Percentiles rank a stretch among this genome's conserved stretches.
Conservation (phyloP, 2,797 vertebrate genomes). For the Macropus fuliginosus region DNA sequence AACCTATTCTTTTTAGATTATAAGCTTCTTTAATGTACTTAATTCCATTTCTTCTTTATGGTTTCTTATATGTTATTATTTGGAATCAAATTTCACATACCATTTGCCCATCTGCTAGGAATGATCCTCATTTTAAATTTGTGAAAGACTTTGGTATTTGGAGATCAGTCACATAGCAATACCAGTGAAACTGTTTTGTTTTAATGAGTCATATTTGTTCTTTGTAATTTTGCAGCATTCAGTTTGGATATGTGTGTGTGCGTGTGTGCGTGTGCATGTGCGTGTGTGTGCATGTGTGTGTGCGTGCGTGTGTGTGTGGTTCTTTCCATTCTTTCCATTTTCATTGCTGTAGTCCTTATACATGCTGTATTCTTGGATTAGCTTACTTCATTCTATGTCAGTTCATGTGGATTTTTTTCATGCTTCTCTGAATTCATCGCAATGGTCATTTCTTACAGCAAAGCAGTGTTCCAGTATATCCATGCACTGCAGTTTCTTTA, state of each 20-base stretch:
- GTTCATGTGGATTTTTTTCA: background rate
- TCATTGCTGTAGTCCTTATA: no score
- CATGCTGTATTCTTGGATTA: no score
- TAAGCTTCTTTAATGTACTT: background rate
- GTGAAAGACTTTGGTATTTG: background rate
- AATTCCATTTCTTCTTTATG: background rate
- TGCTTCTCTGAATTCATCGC: background rate
- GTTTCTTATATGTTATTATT: background rate
- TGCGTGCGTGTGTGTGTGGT: no score
- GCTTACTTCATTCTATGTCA: no score
- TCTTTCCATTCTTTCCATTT: no score
- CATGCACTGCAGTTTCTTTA: background rate
- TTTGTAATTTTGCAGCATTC: no score
- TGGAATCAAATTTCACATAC: background rate
- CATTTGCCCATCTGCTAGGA: background rate
- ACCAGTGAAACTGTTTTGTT: background rate
- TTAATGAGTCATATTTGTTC: background rate
- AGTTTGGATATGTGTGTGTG: no score
- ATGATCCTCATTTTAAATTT: background rate
- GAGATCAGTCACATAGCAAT: background rate
- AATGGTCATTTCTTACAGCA: background rate
- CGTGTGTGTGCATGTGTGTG: no score
- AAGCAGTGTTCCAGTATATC: background rate
- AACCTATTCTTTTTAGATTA: background rate
- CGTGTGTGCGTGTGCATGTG: no score